Conservation (phyloP, 2,113 vertebrate species). For the Formicarius rufipectus region DNA sequence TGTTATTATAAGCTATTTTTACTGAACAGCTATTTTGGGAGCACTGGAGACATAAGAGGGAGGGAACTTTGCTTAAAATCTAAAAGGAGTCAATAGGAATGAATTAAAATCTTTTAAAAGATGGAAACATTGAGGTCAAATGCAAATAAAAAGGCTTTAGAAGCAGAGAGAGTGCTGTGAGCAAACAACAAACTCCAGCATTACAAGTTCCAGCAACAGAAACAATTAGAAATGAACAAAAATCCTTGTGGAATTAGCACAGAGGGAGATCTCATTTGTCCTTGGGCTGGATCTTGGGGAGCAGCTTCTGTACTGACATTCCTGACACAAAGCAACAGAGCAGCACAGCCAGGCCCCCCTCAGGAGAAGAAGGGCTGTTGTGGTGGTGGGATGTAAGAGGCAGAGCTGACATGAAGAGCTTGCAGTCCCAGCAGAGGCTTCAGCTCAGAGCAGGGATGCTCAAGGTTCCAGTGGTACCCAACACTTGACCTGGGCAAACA, state of each 20-base stretch:
- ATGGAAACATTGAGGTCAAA: background rate
- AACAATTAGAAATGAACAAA: constrained; percentile 42
- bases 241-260: constrained; percentile 14
- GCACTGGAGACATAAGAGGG: background rate
- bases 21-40: background rate
- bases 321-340: background rate
- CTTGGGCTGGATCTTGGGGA: background rate
- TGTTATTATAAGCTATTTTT: background rate
- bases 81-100: background rate
- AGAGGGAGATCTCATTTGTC: background rate
- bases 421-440: background rate
- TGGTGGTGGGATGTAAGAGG: background rate
- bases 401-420: background rate
- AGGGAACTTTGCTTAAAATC: background rate
- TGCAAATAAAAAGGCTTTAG: background rate
- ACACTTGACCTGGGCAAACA: background rate
- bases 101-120: background rate
- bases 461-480: background rate
- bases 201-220: background rate
- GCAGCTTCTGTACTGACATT: background rate
- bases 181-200: background rate
- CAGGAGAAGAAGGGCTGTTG: background rate
- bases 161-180: background rate
- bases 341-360: background rate
- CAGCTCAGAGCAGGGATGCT: background rate